Evolutionary conservation across 2,797 vertebrate genomes (phyloP).

Genomic region (Myotis vivesi): DNA sequence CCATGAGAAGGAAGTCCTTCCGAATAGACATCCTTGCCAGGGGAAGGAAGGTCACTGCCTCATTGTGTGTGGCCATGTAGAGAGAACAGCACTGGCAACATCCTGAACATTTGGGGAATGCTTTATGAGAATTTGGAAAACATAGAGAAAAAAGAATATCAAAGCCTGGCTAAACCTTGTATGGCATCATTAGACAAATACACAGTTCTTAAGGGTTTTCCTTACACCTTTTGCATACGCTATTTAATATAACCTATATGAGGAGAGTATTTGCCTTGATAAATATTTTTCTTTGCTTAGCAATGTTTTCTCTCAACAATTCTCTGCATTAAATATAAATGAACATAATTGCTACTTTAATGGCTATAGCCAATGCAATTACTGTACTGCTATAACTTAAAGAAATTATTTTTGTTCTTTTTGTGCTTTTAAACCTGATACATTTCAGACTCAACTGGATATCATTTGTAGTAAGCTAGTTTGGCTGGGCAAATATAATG

Average conservation of each 20-base stretch:
- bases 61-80: background rate
- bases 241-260: background rate
- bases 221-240: background rate
- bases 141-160: background rate
- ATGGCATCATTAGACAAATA: background rate
- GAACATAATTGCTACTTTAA: background rate
- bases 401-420: background rate
- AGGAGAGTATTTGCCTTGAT: background rate
- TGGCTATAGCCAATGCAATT: background rate
- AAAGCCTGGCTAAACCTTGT: background rate
- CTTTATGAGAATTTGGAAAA: background rate
- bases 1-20: slow-evolving; percentile 48
- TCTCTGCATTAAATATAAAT: slow-evolving; percentile 10
- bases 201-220: background rate
- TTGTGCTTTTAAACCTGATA: background rate
- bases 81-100: slow-evolving; percentile 20
- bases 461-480: background rate
- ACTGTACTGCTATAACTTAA: background rate
- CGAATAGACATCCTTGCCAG: slow-evolving; percentile 33
- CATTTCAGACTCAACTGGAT: background rate
- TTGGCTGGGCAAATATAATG: background rate
- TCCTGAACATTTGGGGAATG: background rate
- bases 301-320: background rate
- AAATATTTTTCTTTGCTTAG: background rate
- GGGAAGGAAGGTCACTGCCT: background rate